Percentiles rank a stretch among this genome's conserved stretches.
Evolutionary conservation across 2,888 invertebrate species (phyloP).

Genomic region (Archaeoteleia sp.): DNA sequence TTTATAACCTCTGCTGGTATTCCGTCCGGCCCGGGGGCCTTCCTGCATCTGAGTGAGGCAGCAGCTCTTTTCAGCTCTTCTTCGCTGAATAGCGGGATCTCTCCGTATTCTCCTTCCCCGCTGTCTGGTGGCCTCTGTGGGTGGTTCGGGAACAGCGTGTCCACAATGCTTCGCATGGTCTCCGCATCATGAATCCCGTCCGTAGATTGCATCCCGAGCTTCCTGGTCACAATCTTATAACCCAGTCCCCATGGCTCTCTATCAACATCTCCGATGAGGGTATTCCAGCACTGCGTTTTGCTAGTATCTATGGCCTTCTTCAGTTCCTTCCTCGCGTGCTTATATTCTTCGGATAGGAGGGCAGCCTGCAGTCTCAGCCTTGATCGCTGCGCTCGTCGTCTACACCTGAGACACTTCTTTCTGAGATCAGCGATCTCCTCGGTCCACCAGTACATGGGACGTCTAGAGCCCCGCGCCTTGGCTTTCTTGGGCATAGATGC

Average conservation of each 20-base stretch:
- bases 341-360: not conserved
- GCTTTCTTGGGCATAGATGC: conserved; percentile 33
- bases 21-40: conserved; percentile 32
- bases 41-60: not conserved
- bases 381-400: conserved; percentile 35
- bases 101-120: no score
- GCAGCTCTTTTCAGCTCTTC: not conserved
- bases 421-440: conserved; percentile 52
- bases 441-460: conserved; percentile 54
- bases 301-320: conserved; percentile 17
- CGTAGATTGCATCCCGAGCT: not conserved
- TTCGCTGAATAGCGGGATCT: not conserved
- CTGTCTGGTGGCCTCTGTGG: conserved; percentile 7
- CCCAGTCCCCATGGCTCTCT: conserved; percentile 54
- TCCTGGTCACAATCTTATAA: conserved; percentile 51
- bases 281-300: conserved; percentile 50
- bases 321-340: conserved; percentile 18
- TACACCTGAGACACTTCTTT: conserved; percentile 22
- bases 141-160: conserved; percentile 30
- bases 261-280: conserved; percentile 49
- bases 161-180: conserved; percentile 17
- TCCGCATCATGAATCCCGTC: not conserved
- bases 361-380: conserved; percentile 7
- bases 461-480: not conserved
- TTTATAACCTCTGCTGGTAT: conserved; percentile 32